Base-by-base conservation (phyloP, 2,797 vertebrate genomes). In the Spatula clypeata region DNA sequence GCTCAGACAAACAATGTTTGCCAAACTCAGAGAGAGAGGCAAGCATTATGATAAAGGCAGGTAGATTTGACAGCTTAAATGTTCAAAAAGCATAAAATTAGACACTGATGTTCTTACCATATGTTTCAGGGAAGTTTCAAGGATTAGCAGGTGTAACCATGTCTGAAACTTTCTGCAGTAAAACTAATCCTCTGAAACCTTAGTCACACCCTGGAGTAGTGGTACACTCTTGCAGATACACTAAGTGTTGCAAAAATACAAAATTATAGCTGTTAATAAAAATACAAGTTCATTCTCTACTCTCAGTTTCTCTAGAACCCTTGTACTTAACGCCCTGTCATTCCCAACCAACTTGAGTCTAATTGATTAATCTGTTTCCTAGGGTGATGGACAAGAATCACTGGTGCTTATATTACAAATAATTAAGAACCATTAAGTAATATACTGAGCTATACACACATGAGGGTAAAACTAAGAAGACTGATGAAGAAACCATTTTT, bases 111-210 rank as follows among this genome's bases (percentile, higher is more conserved):
- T 21, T 65, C 9, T 61, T 18, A 64, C 40, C 11, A 9, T 3
- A 5, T 0, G 1, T 57, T 62, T 93, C 57, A 47, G 61, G 40
- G 54, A 13, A 1, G 0, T 47, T 61, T 66, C 31, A 71, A 53
- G 47, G 11, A 45, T 17, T 0, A 0, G 32, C 42, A 70, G 19
- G 4, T 51, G 6, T 18, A 45, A 2, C 11, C 60, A 67, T 31
- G 14, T 21, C 40, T 72, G 18, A 94, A 89, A 65, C 26, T 36
- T 88, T 29, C n/a, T 29, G 5, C 6, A 20, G 16, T 12, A 45
- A 83, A 87, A 58, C 2, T 14, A 44, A 40, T 36, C 29, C 49
- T 51, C n/a, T 89, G 72, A 79, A 90, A 40, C 3, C 0, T 2
- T 62, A 57, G 73, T 67, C 17, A 76, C 66, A 70, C n/a, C 17